These are phyloP conservation scores for Seison nebaliae DNA, from an alignment of 1,140 invertebrate genomes.

Conservation along the genomic window DNA sequence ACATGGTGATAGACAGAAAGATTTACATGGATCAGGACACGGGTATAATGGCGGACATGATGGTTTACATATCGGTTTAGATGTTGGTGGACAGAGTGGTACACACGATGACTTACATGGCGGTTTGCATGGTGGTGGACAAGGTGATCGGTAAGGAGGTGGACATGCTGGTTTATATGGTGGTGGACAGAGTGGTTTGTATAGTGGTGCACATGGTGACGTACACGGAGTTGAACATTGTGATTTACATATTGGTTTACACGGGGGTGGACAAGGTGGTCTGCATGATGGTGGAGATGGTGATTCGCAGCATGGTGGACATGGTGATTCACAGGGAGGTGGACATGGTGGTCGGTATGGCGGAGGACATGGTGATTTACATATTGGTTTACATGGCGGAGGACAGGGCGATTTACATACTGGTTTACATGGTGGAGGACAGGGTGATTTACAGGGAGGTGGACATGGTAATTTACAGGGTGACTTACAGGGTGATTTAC, in stretches of 20 bases:
- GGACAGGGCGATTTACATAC: too few relatives aligned
- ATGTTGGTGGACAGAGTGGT: too few relatives aligned
- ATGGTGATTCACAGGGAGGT: conserved; percentile 1
- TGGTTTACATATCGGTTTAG: too few relatives aligned
- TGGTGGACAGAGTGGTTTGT: conserved; percentile 1
- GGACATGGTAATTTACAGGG: neutral
- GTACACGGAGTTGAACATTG: neutral
- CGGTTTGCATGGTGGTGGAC: too few relatives aligned
- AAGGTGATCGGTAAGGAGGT: too few relatives aligned
- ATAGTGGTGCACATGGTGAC: neutral
- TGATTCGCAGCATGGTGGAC: conserved; percentile 6
- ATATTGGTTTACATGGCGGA: too few relatives aligned
- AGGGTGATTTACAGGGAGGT: neutral
- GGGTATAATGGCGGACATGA: too few relatives aligned
- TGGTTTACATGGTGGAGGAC: conserved; percentile 4
- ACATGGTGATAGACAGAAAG: too few relatives aligned
- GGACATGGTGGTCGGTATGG: neutral
- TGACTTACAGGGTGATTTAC: neutral
- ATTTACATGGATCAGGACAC: too few relatives aligned
- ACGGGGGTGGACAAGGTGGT: too few relatives aligned
- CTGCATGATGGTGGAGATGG: conserved; percentile 5
- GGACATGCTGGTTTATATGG: neutral
- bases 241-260: neutral
- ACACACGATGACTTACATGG: too few relatives aligned
- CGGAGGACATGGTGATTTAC: neutral